Evolutionary conservation across 2,113 vertebrate species (phyloP).

Genomic region (Archilochus colubris): DNA sequence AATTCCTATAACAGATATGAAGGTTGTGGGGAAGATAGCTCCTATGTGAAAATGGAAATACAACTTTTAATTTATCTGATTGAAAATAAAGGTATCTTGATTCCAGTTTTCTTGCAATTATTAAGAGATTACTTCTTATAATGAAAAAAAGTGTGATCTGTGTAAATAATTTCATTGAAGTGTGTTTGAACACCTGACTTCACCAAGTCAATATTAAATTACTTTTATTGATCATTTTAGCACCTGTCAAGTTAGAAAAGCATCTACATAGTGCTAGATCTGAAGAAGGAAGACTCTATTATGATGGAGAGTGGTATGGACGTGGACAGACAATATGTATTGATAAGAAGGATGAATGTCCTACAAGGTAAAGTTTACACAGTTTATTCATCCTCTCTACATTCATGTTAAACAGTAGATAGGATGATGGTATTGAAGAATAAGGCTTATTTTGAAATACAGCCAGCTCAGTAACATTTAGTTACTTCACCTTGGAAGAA

Average conservation of each 20-base stretch:
- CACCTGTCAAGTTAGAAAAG: conserved; percentile 87
- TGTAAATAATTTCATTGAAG: background rate
- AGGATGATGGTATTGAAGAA: background rate
- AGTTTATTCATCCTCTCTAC: background rate
- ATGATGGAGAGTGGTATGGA: conserved; percentile 94
- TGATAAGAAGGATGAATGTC: conserved; percentile 94
- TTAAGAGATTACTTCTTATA: background rate
- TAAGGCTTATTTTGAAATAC: background rate
- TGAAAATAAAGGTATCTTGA: background rate
- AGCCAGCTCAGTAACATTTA: background rate
- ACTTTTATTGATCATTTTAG: conserved; percentile 73
- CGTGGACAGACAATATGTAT: conserved; percentile 94
- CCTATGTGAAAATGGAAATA: background rate
- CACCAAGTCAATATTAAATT: background rate
- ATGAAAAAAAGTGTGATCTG: background rate
- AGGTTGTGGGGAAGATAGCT: background rate
- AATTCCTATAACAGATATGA: background rate
- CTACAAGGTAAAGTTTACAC: conserved; percentile 83
- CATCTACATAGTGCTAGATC: conserved; percentile 89
- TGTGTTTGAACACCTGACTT: background rate
- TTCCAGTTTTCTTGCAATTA: background rate
- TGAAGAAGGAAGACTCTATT: conserved; percentile 93
- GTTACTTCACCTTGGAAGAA: background rate
- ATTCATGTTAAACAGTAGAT: background rate
- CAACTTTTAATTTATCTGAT: background rate